phyloP scores from a whole-genome alignment of 1,140 invertebrate species.

The Heliconius hewitsoni region DNA sequence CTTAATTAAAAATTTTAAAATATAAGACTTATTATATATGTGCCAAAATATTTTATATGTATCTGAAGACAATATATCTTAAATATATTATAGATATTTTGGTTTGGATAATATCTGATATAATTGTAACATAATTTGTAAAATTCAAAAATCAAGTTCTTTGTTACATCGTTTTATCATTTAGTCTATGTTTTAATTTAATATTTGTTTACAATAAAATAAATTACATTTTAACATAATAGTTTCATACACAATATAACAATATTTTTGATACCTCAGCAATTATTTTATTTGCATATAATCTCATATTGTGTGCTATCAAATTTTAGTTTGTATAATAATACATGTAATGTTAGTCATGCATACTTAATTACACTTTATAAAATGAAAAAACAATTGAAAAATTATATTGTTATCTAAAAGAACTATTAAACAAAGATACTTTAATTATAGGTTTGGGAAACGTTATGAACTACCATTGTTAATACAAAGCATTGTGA shows the following conservation, averaged over 20 bases:
- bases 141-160: not conserved
- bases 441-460: constrained; percentile 91
- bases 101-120: too few species aligned
- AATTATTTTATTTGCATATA: constrained; percentile 19
- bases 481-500: constrained; percentile 97
- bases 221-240: not conserved
- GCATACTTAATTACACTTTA: not conserved
- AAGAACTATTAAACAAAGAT: not conserved
- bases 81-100: not conserved
- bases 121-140: not conserved
- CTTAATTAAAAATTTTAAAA: not conserved
- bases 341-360: too few species aligned
- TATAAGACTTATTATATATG: too few species aligned
- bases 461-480: constrained; percentile 97
- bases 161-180: not conserved
- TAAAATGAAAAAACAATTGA: not conserved
- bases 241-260: not conserved
- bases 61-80: too few species aligned
- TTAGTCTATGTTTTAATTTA: not conserved
- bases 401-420: not conserved
- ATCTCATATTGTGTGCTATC: too few species aligned
- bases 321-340: too few species aligned
- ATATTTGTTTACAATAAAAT: not conserved
- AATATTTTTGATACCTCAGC: not conserved
- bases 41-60: too few species aligned